Percentiles rank a stretch among this genome's conserved stretches.
These are phyloP conservation scores for Lasius fuliginosus DNA, from an alignment of 2,888 invertebrate genomes.

Conservation along the genomic window DNA sequence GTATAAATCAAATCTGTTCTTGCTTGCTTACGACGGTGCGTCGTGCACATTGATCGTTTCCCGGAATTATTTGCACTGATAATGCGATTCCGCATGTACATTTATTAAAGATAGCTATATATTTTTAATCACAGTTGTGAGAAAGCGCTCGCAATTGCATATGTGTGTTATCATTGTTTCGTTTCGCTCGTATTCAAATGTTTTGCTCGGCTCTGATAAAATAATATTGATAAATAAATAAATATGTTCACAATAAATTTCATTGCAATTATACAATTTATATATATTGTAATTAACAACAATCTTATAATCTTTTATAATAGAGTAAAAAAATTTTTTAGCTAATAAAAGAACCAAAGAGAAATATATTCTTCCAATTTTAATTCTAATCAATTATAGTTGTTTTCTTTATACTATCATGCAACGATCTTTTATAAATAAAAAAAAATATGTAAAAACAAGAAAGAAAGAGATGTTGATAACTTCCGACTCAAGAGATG, in stretches of 20 bases:
- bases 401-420: not conserved
- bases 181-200: not conserved
- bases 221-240: not conserved
- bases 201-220: not conserved
- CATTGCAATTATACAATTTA: not conserved
- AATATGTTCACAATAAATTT: not conserved
- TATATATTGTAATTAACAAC: not conserved
- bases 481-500: no score
- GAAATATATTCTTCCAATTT: not conserved
- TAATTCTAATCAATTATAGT: not conserved
- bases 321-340: not conserved
- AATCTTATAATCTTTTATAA: not conserved
- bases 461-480: no score
- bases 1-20: conserved; percentile 15
- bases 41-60: conserved; percentile 8
- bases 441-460: no score
- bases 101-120: conserved; percentile 5
- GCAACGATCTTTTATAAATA: not conserved
- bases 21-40: not conserved
- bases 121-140: conserved; percentile 30
- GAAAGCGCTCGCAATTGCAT: not conserved
- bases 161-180: not conserved
- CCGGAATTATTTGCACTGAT: conserved; percentile 39
- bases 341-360: not conserved
- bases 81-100: conserved; percentile 6